Percentiles rank a stretch among this genome's conserved stretches.
phyloP scores from a whole-genome alignment of 2,888 invertebrate species.

The Scelioninae gen. 1 region DNA sequence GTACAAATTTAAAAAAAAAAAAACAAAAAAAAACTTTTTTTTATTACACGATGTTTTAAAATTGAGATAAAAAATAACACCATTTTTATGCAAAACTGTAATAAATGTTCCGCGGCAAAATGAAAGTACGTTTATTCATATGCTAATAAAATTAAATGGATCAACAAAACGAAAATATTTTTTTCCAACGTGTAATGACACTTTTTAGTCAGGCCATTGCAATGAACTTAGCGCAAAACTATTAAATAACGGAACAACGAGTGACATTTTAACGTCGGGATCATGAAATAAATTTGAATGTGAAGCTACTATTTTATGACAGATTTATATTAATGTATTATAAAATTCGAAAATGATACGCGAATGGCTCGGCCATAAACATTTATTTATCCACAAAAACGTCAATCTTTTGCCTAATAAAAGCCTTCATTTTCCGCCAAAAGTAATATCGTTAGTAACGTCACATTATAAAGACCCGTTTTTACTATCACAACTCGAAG shows the following conservation, averaged over 20 bases:
- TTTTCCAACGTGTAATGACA: conserved; percentile 57
- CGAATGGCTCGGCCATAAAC: conserved; percentile 58
- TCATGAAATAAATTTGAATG: conserved; percentile 67
- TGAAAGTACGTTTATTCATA: conserved; percentile 62
- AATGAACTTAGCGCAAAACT: conserved; percentile 58
- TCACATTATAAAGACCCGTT: conserved; percentile 66
- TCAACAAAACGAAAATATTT: conserved; percentile 66
- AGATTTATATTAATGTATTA: conserved; percentile 68
- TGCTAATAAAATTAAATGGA: conserved; percentile 66
- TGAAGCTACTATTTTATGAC: conserved; percentile 60
- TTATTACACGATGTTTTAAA: conserved; percentile 45
- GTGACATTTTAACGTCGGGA: conserved; percentile 53
- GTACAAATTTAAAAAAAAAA: conserved; percentile 35
- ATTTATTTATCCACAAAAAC: conserved; percentile 65
- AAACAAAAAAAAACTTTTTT: conserved; percentile 8
- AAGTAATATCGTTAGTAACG: conserved; percentile 66
- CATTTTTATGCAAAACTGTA: conserved; percentile 57
- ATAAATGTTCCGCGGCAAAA: conserved; percentile 46
- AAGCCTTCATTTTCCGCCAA: conserved; percentile 65
- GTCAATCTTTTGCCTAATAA: conserved; percentile 68
- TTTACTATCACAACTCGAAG: conserved; percentile 65
- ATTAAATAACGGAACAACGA: conserved; percentile 61
- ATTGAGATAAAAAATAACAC: conserved; percentile 44
- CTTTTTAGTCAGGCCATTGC: conserved; percentile 57
- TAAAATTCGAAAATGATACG: conserved; percentile 67